Evolutionary conservation across 2,797 vertebrate species (phyloP), one percentile per base, ranked within the genome.

Genomic region (Artibeus lituratus): DNA sequence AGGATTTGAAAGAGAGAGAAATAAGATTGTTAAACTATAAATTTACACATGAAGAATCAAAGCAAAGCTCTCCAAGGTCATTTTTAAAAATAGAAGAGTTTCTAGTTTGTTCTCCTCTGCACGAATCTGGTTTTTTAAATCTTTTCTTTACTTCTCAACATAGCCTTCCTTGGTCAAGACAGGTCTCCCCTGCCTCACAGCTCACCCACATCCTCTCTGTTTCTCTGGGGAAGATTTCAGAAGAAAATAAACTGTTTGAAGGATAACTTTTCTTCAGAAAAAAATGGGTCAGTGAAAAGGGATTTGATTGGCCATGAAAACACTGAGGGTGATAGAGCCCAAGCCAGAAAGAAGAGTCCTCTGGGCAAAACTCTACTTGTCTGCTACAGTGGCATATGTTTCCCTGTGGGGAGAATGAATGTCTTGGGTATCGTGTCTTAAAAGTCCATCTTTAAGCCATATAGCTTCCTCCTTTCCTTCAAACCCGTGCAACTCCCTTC

Each of bases 1-100:
- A 93, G 32, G 18, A 67, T 80, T 88, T 91, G 47, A 77, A 89
- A 89, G n/a, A 73, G 12, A 70, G n/a, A 39, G 69, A 91, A 92
- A 11, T 67, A 62, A 90, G 42, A 77, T 62, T n/a, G 15, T 82
- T 87, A 73, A 95, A 74, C 39, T 85, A 35, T 69, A 67, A 62
- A n/a, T 69, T 35, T 73, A 62, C 29, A 67, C 22, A 49, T 44
- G 10, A 78, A 90, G 53, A 82, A 82, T 85, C 42, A 85, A 90
- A 91, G 37, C 69, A 88, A 69, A 95, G 37, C 49, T 85, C 95
- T 24, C 62, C 51, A 24, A 70, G 72, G 44, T 84, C 24, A 18
- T 76, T 87, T 81, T 69, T 21, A 16, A 65, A 80, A 83, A 82
- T 11, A 62, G 39, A n/a, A 55, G 29, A 70, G 16, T 7, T 87